Base-by-base conservation (phyloP, 2,888 invertebrate genomes). In the Adela reaumurella region DNA sequence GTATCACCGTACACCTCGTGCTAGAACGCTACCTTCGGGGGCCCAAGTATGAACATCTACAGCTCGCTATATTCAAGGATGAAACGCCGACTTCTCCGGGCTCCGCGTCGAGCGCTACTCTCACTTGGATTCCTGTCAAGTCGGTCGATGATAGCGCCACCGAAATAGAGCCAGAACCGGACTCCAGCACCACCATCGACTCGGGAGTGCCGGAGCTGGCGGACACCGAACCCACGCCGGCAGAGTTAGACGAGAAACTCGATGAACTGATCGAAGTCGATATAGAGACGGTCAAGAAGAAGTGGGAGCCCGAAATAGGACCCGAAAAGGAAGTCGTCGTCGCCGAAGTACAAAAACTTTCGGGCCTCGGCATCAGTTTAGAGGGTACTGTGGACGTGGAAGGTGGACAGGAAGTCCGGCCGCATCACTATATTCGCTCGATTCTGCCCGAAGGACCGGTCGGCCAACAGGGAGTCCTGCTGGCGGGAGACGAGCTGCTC, bases 381-480 rank as follows among this genome's bases (percentile, higher is more conserved):
- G 97, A 98, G 76, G 98, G 99, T 28, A 99, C 98, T 0, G 98
- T 97, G 14, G 98, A 99, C 65, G 97, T 99, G 19, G 97, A 98
- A 74, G 91, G 93, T 58, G 99, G 98, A 2, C 86, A 92, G 57
- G 98, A 99, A 79, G 88, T 97, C 42, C 85, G 97, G 58, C 98
- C 99, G n/a, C 97, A 97, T 77, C 98, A 98, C 77, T 98, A 96
- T 66, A 97, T 99, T 60, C 86, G 98, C 56, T 94, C 95, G 28
- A 96, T 99, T 57, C 83, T 97, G 52, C 91, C 94, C 8, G 95
- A 97, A 63, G 98, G 99, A 3, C 98, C 99, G 0, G 97, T 98
- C 0, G 98, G 97, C 1, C 84, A 87, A 57, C 94, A 95, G 65
- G 94, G 93, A 2, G 85, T 86, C 50, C 81, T 99, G n/a, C 84